Conservation (phyloP, 2,888 invertebrate genomes). For the Tetropium fuscum region DNA sequence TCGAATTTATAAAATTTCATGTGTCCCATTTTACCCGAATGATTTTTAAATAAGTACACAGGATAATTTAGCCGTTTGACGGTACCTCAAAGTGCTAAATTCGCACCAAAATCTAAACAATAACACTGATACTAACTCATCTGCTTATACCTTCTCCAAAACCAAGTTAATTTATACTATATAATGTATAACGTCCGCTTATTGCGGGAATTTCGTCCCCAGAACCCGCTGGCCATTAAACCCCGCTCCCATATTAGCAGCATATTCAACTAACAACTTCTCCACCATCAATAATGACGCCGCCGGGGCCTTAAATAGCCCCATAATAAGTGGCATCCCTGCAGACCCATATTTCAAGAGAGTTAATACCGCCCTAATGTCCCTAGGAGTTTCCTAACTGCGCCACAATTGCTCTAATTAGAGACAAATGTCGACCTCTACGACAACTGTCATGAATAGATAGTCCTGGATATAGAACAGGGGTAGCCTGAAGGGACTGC, state of each 20-base stretch:
- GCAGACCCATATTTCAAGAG: constrained; percentile 54
- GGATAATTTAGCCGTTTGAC: no score
- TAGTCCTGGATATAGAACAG: constrained; percentile 3
- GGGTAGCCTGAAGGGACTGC: no score
- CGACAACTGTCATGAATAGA: constrained; percentile 14
- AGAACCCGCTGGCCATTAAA: constrained; percentile 28
- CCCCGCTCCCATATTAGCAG: constrained; percentile 41
- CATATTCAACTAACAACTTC: constrained; percentile 47
- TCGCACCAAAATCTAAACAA: no score
- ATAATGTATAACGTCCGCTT: no score
- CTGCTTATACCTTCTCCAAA: no score
- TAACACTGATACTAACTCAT: no score
- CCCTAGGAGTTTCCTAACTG: constrained; percentile 55
- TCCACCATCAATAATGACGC: constrained; percentile 46
- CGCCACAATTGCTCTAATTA: constrained; percentile 64
- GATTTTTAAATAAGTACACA: no score
- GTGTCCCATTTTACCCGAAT: no score
- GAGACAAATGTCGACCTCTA: constrained; percentile 58
- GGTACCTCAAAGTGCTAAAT: no score
- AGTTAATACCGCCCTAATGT: constrained; percentile 60
- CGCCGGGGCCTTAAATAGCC: constrained; percentile 51
- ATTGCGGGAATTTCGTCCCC: no score
- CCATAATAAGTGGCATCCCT: constrained; percentile 52
- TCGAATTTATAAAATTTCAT: no score
- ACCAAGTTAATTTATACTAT: no score